These are phyloP conservation scores for Trichoplusia ni DNA, from an alignment of 1,140 invertebrate species.

Conservation along the genomic window DNA sequence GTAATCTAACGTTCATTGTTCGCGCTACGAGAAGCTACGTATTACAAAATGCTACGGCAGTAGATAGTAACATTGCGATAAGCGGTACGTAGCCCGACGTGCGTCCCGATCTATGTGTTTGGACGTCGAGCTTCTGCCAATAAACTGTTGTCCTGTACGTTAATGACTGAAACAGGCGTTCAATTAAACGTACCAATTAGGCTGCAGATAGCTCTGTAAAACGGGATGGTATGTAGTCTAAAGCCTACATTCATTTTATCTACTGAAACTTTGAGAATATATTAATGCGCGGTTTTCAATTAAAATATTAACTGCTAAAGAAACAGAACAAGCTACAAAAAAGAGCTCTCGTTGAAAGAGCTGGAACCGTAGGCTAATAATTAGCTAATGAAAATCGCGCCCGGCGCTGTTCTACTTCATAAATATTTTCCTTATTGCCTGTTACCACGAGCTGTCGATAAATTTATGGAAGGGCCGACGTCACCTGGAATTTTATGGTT, in stretches of 20 bases:
- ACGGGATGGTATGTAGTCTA: conserved; percentile 48
- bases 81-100: conserved; percentile 37
- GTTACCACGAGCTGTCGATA: conserved; percentile 77
- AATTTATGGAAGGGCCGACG: conserved; percentile 76
- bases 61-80: conserved; percentile 33
- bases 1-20: not conserved
- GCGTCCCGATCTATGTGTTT: conserved; percentile 40
- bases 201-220: conserved; percentile 61
- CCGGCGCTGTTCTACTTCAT: conserved; percentile 63
- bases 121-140: conserved; percentile 54
- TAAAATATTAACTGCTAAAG: too few relatives aligned
- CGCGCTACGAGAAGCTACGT: conserved; percentile 32
- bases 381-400: conserved; percentile 74
- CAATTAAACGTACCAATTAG: conserved; percentile 76
- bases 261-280: too few relatives aligned
- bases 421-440: conserved; percentile 78
- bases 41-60: conserved; percentile 36
- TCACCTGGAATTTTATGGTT: conserved; percentile 78
- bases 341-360: not conserved
- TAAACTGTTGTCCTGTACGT: conserved; percentile 70
- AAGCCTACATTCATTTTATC: too few relatives aligned
- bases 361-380: conserved; percentile 47
- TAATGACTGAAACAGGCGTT: conserved; percentile 74
- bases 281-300: too few relatives aligned
- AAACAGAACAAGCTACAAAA: not conserved